These are phyloP conservation scores for Microplitis demolitor DNA, from an alignment of 1,140 invertebrate genomes.

Conservation along the genomic window DNA sequence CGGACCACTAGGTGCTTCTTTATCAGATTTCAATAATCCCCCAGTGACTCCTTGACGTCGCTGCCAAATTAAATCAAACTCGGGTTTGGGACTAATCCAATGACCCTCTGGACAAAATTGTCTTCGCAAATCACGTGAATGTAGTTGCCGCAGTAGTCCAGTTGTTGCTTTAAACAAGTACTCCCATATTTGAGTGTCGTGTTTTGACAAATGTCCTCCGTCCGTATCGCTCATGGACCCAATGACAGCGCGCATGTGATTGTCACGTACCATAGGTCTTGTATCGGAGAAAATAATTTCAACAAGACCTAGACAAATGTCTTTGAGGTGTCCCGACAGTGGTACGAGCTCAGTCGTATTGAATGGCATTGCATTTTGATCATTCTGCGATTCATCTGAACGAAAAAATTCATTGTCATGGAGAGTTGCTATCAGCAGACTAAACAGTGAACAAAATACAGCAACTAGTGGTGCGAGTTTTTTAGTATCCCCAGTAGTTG, in stretches of 20 bases:
- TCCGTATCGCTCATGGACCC: slow-evolving; percentile 38
- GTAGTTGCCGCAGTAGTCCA: slow-evolving; percentile 77
- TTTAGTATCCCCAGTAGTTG: slow-evolving; percentile 69
- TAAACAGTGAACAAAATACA: slow-evolving; percentile 86
- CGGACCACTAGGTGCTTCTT: slow-evolving; percentile 62
- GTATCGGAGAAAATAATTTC: slow-evolving; percentile 89
- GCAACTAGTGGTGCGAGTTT: slow-evolving; percentile 79
- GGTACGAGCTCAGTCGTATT: slow-evolving; percentile 67
- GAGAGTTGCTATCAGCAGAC: slow-evolving; percentile 79
- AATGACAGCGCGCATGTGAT: slow-evolving; percentile 56
- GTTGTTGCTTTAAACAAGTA: slow-evolving; percentile 65
- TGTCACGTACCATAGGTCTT: slow-evolving; percentile 64
- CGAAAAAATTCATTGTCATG: slow-evolving; percentile 87
- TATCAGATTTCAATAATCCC: background rate
- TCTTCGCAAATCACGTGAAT: slow-evolving; percentile 78
- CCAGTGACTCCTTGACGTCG: background rate
- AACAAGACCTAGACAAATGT: slow-evolving; percentile 86
- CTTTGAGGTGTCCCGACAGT: slow-evolving; percentile 74
- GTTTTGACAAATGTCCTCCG: slow-evolving; percentile 45
- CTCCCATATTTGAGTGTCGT: slow-evolving; percentile 63
- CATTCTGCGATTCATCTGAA: slow-evolving; percentile 8
- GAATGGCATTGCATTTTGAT: slow-evolving; percentile 67
- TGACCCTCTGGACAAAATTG: slow-evolving; percentile 78
- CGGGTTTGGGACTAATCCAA: slow-evolving; percentile 73
- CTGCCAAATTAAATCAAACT: slow-evolving; percentile 2